These are phyloP conservation scores for Noctua comes DNA, from an alignment of 2,888 invertebrate species.

Conservation along the genomic window DNA sequence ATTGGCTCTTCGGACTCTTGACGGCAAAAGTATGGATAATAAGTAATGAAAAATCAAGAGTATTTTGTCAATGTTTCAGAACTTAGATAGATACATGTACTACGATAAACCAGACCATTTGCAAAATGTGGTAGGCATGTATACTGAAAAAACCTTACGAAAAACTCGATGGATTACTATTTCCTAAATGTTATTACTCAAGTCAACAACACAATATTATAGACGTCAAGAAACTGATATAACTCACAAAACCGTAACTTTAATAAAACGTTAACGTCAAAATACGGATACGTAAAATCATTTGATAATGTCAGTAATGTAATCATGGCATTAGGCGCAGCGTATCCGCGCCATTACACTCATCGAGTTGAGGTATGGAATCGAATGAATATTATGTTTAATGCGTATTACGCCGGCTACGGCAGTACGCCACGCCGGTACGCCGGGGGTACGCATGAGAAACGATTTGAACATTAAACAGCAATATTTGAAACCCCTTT, in stretches of 20 bases:
- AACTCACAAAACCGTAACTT: slow-evolving; percentile 5
- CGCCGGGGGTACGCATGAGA: slow-evolving; percentile 32
- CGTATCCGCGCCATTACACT: slow-evolving; percentile 59
- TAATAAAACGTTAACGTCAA: slow-evolving; percentile 33
- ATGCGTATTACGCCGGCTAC: slow-evolving; percentile 47
- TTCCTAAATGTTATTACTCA: background rate
- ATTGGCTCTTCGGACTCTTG: background rate
- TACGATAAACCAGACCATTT: background rate
- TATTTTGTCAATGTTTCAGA: background rate
- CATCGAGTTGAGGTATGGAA: slow-evolving; percentile 59
- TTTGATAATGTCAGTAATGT: slow-evolving; percentile 61
- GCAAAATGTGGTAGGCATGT: background rate
- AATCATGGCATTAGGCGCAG: slow-evolving; percentile 56
- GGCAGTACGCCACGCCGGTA: slow-evolving; percentile 4
- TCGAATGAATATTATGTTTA: slow-evolving; percentile 60
- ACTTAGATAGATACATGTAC: background rate
- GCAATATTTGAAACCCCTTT: slow-evolving; percentile 40
- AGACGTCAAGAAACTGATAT: background rate
- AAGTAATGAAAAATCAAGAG: background rate
- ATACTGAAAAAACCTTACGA: background rate
- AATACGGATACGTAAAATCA: slow-evolving; percentile 51
- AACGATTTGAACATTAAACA: slow-evolving; percentile 41
- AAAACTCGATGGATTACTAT: background rate
- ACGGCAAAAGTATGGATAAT: background rate
- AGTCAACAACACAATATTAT: background rate